Evolutionary conservation across 2,113 vertebrate genomes (phyloP).

Genomic region (Pholis gunnellus): DNA sequence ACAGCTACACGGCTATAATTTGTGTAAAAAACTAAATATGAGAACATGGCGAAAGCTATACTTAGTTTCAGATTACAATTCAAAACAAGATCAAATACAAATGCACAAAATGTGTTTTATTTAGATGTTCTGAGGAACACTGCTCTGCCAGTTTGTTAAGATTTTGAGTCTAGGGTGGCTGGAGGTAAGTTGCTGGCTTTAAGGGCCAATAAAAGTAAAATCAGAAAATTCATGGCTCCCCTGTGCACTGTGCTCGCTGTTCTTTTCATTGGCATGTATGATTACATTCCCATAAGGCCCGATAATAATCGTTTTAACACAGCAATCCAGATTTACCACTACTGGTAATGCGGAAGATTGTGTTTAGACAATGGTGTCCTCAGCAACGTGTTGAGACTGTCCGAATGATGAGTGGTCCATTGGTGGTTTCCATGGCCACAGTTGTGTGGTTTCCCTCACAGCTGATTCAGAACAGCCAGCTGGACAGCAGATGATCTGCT

Average conservation of each 20-base stretch:
- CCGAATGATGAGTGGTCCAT: constrained; percentile 24
- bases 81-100: background rate
- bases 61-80: background rate
- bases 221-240: constrained; percentile 22
- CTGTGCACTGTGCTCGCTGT: background rate
- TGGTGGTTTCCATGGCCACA: constrained; percentile 47
- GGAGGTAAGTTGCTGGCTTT: background rate
- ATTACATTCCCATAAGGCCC: constrained; percentile 23
- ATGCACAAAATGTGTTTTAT: background rate
- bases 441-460: constrained; percentile 40
- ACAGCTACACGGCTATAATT: constrained; percentile 1
- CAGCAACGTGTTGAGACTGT: constrained; percentile 41
- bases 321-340: constrained; percentile 42
- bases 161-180: constrained; percentile 6
- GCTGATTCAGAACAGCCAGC: constrained; percentile 58
- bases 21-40: background rate
- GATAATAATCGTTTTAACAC: constrained; percentile 41
- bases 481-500: constrained; percentile 50
- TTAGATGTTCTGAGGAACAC: background rate
- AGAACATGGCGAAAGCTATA: background rate
- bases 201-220: constrained; percentile 34
- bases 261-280: constrained; percentile 40
- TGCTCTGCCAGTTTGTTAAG: constrained; percentile 7
- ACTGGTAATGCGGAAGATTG: constrained; percentile 32
- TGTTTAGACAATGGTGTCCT: constrained; percentile 40